phyloP scores from a whole-genome alignment of 2,888 invertebrate genomes.

The Leucania comma region DNA sequence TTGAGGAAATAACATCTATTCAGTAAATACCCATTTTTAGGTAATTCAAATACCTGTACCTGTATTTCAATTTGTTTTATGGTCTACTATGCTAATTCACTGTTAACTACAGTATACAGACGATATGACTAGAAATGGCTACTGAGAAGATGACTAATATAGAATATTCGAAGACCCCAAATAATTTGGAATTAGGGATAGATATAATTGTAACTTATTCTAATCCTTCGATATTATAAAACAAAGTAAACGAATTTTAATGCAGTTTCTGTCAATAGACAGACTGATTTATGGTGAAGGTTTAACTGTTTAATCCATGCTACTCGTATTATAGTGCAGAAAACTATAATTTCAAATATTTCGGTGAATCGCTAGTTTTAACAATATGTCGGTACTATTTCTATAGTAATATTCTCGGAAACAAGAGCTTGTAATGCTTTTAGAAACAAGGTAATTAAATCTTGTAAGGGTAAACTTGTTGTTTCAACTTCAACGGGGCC shows the following conservation, averaged over 20 bases:
- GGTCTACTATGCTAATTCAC: too few species aligned
- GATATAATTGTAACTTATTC: too few species aligned
- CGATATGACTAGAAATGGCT: neutral
- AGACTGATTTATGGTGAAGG: too few species aligned
- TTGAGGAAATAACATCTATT: neutral
- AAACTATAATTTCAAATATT: too few species aligned
- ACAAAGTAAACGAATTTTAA: too few species aligned
- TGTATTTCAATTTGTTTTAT: too few species aligned
- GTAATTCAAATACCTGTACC: neutral
- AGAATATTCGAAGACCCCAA: neutral
- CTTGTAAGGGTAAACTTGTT: constrained; percentile 11
- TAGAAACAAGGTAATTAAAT: constrained; percentile 3
- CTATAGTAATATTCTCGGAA: neutral
- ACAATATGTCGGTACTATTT: neutral
- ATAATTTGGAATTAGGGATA: neutral
- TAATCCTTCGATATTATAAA: too few species aligned
- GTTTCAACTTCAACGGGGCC: constrained; percentile 3
- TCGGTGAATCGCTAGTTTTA: too few species aligned
- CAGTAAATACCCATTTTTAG: neutral
- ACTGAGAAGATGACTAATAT: neutral
- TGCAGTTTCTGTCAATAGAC: too few species aligned
- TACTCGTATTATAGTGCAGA: too few species aligned
- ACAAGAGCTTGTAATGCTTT: neutral
- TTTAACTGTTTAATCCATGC: too few species aligned
- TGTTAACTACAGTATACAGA: too few species aligned